phyloP scores from a whole-genome alignment of 2,888 invertebrate genomes.

The Protula sp. region DNA sequence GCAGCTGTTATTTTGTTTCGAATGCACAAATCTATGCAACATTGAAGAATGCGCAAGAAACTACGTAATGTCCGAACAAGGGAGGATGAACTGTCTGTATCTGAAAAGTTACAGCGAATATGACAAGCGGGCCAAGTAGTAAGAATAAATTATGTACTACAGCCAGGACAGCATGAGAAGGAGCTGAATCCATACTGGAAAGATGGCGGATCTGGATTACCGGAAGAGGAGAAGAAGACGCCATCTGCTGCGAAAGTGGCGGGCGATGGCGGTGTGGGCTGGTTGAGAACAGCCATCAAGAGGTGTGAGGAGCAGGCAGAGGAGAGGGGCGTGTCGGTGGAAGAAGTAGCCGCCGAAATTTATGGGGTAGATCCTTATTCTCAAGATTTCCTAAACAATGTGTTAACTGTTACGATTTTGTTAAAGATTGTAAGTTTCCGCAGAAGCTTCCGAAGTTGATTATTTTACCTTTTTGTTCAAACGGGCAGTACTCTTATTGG shows the following conservation, averaged over 20 bases:
- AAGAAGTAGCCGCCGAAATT: slow-evolving; percentile 60
- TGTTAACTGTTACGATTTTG: background rate
- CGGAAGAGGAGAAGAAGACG: slow-evolving; percentile 46
- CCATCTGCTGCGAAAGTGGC: too few species aligned
- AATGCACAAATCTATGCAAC: too few species aligned
- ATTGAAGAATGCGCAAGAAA: too few species aligned
- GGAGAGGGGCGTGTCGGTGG: slow-evolving; percentile 57
- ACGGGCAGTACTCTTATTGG: too few species aligned
- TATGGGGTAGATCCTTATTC: slow-evolving; percentile 55
- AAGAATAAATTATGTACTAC: too few species aligned
- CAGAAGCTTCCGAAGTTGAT: background rate
- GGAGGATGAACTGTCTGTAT: too few species aligned
- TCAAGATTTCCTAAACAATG: background rate
- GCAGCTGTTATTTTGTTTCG: too few species aligned
- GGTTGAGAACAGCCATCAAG: slow-evolving; percentile 59
- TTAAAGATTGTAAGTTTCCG: background rate
- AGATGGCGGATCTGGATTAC: slow-evolving; percentile 79
- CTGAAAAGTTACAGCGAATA: too few species aligned
- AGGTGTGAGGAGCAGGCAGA: slow-evolving; percentile 59
- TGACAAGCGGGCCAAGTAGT: too few species aligned
- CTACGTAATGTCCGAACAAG: too few species aligned
- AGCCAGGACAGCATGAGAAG: slow-evolving; percentile 66
- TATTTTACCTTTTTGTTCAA: too few species aligned
- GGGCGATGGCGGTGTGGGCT: slow-evolving; percentile 58
- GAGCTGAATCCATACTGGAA: slow-evolving; percentile 93